A percentile compares a stretch with the other conserved stretches of the same genome.
Conservation (phyloP, 2,888 invertebrate genomes). For the Melipona bicolor region DNA sequence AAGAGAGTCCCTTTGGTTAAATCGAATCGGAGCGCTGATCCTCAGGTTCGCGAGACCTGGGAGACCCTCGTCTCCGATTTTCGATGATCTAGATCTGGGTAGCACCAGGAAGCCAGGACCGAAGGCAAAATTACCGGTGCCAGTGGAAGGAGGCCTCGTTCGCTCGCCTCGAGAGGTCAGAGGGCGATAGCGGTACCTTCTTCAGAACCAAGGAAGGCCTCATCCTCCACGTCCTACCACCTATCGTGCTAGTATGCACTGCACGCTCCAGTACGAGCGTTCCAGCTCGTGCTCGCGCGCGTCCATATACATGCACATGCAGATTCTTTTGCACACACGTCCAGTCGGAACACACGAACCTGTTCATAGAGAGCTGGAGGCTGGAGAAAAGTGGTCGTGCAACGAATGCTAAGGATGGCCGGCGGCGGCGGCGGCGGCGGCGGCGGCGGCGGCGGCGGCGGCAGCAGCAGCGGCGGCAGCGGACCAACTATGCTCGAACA, state of each 20-base stretch:
- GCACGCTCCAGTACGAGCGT: constrained; percentile 66
- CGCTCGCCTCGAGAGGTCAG: constrained; percentile 80
- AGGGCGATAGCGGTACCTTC: constrained; percentile 84
- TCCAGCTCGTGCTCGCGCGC: constrained; percentile 42
- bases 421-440: constrained; percentile 55
- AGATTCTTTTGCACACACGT: neutral
- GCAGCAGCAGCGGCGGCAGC: constrained; percentile 30
- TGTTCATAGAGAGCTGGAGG: constrained; percentile 38
- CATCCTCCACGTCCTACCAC: constrained; percentile 73
- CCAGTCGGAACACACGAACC: constrained; percentile 33
- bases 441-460: constrained; percentile 55
- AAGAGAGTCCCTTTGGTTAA: neutral
- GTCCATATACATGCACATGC: constrained; percentile 24
- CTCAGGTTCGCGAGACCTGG: constrained; percentile 32
- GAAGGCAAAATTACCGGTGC: constrained; percentile 80
- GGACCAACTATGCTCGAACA: constrained; percentile 42
- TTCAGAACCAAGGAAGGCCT: constrained; percentile 71
- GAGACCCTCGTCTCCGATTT: constrained; percentile 57
- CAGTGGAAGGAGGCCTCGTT: constrained; percentile 78
- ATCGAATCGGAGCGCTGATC: neutral
- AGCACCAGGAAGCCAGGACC: constrained; percentile 79
- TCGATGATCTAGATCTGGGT: constrained; percentile 80
- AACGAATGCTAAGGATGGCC: constrained; percentile 69
- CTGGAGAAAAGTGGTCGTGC: constrained; percentile 64
- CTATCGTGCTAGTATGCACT: constrained; percentile 59